Percentiles rank a stretch among this genome's conserved stretches.
phyloP scores from a whole-genome alignment of 2,797 vertebrate species.

The Lutra lutra region DNA sequence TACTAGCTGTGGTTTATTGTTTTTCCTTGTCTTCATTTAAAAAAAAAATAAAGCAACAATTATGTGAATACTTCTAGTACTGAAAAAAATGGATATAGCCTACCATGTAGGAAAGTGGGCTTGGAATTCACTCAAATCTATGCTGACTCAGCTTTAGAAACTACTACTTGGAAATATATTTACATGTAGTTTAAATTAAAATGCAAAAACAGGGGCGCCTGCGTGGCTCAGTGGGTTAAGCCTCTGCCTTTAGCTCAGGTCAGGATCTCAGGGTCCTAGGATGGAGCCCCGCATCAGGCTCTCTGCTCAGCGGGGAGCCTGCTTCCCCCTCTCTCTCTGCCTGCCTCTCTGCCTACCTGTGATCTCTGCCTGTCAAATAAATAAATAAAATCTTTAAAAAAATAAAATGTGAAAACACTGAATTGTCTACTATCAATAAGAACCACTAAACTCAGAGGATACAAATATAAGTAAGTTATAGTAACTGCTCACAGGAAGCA shows the following conservation, averaged over 20 bases:
- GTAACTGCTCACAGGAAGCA: not conserved
- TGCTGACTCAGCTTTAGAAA: not conserved
- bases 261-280: too few relatives aligned
- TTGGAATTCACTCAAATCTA: not conserved
- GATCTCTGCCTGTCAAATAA: too few relatives aligned
- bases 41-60: not conserved
- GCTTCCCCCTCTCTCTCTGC: too few relatives aligned
- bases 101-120: not conserved
- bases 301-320: too few relatives aligned
- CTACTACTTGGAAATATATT: not conserved
- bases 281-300: too few relatives aligned
- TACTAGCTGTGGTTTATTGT: not conserved
- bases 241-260: too few relatives aligned
- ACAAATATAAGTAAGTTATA: not conserved
- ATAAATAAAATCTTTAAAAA: too few relatives aligned
- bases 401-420: not conserved
- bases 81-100: not conserved
- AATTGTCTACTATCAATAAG: not conserved
- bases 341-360: too few relatives aligned
- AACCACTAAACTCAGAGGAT: not conserved
- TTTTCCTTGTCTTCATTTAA: not conserved
- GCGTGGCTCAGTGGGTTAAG: too few relatives aligned
- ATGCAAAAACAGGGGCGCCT: not conserved
- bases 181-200: not conserved
- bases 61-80: not conserved